Conservation (phyloP, 2,797 vertebrate species). For the Rhynchotus rufescens region DNA sequence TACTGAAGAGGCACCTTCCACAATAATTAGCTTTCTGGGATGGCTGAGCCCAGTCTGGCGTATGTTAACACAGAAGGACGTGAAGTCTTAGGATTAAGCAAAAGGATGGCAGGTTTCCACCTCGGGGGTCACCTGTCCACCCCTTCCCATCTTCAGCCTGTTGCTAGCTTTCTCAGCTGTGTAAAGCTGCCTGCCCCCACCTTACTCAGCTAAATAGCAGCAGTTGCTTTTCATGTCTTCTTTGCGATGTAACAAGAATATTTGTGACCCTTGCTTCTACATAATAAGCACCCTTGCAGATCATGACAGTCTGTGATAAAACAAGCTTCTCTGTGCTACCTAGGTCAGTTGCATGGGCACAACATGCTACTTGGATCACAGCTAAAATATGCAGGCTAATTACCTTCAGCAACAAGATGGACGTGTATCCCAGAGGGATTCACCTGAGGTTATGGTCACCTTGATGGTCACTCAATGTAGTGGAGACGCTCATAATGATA, state of each 20-base stretch:
- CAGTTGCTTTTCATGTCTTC: neutral
- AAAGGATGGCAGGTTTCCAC: neutral
- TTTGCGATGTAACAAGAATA: slow-evolving; percentile 9
- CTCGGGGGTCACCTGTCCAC: neutral
- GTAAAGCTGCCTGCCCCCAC: neutral
- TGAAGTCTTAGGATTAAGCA: neutral
- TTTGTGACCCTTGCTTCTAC: neutral
- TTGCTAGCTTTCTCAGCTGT: neutral
- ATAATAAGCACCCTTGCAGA: neutral
- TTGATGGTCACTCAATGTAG: neutral
- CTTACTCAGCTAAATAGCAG: neutral
- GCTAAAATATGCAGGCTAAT: neutral
- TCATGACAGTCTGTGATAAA: neutral
- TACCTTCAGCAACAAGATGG: neutral
- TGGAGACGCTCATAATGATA: neutral
- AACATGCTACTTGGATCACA: neutral
- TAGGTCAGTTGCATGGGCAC: rapidly evolving
- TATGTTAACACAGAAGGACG: neutral
- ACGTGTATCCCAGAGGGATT: neutral
- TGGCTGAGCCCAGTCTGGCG: neutral
- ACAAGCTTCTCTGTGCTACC: neutral
- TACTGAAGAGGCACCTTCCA: slow-evolving; percentile 25
- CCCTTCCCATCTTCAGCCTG: neutral
- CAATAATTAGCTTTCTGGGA: slow-evolving; percentile 13
- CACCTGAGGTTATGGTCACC: neutral